Base-by-base conservation (phyloP, 2,888 invertebrate genomes). In the Rambutsinella grinnellia region DNA sequence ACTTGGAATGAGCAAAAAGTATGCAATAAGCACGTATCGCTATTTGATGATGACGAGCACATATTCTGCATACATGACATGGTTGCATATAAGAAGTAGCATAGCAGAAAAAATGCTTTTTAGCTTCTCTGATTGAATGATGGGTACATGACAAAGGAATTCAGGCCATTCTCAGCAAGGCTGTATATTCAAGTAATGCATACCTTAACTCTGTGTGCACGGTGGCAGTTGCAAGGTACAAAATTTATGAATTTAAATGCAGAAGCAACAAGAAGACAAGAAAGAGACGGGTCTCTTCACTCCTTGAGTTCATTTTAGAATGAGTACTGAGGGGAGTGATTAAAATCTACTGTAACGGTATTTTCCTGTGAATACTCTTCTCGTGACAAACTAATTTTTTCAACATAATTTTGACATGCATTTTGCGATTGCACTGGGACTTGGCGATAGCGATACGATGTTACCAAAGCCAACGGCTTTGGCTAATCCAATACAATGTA, bases 261-360 rank as follows among this genome's bases (percentile, higher is more conserved):
- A 36, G 36, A 36, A 36, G 36, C 15, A 58, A 21, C 21, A 24
- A 46, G 49, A 24, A 26, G 63, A 63, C 63, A 63, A 53, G 53
- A 51, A 28, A 53, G n/a, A n/a, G 63, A 49, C 62, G 47, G 13
- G 5, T 36, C 24, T 63, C 44, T 63, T 65, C 65, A 51, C 36
- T 62, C 65, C 13, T 36, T 36, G 36, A 5, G 36, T 36, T 36
- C 36, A 36, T 36, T 36, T n/a, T 36, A 36, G 36, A 36, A 36
- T 36, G 36, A n/a, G 36, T 36, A 36, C n/a, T n/a, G n/a, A n/a
- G 46, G 54, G 27, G 62, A 70, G 70, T 75, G 78, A 78, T 75
- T 78, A 78, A 78, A 78, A 74, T 78, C 78, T 69, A 51, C 62
- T 63, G 54, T 78, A 78, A 78, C 78, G 78, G 78, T 69, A 75